Evolutionary conservation across 1,140 invertebrate genomes (phyloP), one percentile per base, ranked within the genome.

Genomic region (Aphis gossypii): DNA sequence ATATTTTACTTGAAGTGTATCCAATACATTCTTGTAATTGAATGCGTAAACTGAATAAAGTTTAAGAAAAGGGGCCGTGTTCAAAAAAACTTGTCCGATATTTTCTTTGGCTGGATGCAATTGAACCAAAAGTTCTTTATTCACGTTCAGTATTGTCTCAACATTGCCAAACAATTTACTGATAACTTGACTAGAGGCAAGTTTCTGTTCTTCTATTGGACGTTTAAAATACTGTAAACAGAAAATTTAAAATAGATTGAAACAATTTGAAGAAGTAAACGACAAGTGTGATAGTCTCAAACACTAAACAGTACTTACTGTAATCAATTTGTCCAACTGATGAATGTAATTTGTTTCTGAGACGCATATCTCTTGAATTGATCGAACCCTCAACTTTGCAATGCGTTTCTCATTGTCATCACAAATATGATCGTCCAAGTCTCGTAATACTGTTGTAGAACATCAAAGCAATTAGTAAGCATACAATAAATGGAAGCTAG

Each of bases 31-130:
- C 94, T 96, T 96, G 95, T 97, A 97, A 94, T 97, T 97, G 92
- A 97, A 97, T 3, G 97, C 97, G 95, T 97, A 98, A 4, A 97
- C 96, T 8, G 97, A 97, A 94, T 98, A 98, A 30, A 97, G 95
- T 95, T 98, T 98, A 44, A 98, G 96, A 95, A 97, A 98, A 21
- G 97, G 97, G 35, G 97, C 97, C 84, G 98, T 95, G 94, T 96
- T 97, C 1, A 96, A 95, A 95, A 98, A 97, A 18, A 97, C 97
- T 94, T 95, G 94, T 0, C 96, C 96, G 82, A 97, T 96, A 95
- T 97, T 96, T 87, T 96, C 95, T 90, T 95, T 95, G 94, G 96
- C 96, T 68, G 96, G 94, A 94, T 96, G 96, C 94, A 97, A 95
- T 95, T 97, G 96, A 25, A 96, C 95, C 14, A 97, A 95, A 25